Evolutionary conservation across 1,140 invertebrate genomes (phyloP), one percentile per base, ranked within the genome.

Genomic region (Solenopsis invicta): DNA sequence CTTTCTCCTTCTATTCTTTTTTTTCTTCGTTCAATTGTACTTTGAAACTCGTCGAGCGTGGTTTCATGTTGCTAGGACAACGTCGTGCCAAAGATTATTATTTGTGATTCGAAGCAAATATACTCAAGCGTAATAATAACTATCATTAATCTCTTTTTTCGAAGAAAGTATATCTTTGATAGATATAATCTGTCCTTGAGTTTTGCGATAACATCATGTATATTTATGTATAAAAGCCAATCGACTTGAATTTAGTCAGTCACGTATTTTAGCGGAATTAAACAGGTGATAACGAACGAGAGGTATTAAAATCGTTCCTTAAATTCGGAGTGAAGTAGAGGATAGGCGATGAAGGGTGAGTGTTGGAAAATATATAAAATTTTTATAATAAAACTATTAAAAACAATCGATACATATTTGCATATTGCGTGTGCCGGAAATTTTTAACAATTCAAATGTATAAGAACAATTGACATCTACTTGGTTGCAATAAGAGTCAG

Each of bases 261-360:
- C 48, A 18, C 34, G 21, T 54, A 67, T 81, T 71, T 71, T 54
- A 69, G 71, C 77, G 4, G 48, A 37, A 24, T 71, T 48, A 9
- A 10, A 45, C 34, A 69, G 3, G 64, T 71, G 64, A 41, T 41
- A 24, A 72, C 66, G 18, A 16, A 66, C 62, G 50, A 69, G 24
- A 48, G 50, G 54, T 41, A 4, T 41, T 41, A 41, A 41, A 4
- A 41, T 24, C 10, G n/a, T n/a, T 41, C 54, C 18, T 82, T 18
- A 48, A 78, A 16, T 56, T 29, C 21, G 50, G 4, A n/a, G 3
- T 71, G 8, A n/a, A 74, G 12, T 50, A 74, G 12, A 59, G 37
- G 13, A 74, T 21, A 74, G 80, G 24, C 52, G 80, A 82, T 82
- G 80, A 82, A 82, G 67, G 54, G 80, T 82, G 10, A 82, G 80